Evolutionary conservation across 1,140 invertebrate species (phyloP).

Genomic region (Atta cephalotes): DNA sequence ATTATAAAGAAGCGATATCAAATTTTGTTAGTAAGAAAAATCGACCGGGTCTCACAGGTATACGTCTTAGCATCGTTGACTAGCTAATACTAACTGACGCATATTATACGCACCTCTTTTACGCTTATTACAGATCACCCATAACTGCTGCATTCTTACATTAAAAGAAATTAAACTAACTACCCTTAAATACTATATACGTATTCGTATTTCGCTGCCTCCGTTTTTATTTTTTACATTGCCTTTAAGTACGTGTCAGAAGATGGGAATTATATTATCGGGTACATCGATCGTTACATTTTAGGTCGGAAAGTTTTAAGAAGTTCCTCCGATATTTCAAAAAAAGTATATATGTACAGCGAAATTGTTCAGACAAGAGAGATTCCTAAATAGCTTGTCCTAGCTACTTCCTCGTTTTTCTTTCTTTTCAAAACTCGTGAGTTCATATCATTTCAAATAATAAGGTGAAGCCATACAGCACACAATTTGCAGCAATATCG

Average conservation of each 20-base stretch:
- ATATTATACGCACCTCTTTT: slow-evolving; percentile 34
- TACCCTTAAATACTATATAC: slow-evolving; percentile 63
- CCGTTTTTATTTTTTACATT: slow-evolving; percentile 48
- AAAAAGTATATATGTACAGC: slow-evolving; percentile 23
- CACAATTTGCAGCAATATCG: too few species aligned
- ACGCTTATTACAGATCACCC: slow-evolving; percentile 71
- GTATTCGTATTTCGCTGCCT: slow-evolving; percentile 18
- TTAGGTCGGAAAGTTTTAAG: slow-evolving; percentile 46
- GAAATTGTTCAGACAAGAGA: not conserved
- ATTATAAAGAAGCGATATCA: slow-evolving; percentile 51
- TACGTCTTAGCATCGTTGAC: slow-evolving; percentile 65
- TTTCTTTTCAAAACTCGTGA: not conserved
- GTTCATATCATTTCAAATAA: not conserved
- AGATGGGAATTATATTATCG: slow-evolving; percentile 59
- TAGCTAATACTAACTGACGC: slow-evolving; percentile 75
- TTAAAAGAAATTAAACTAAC: slow-evolving; percentile 68
- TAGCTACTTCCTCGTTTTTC: not conserved
- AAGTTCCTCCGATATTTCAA: slow-evolving; percentile 43
- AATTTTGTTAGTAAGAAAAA: slow-evolving; percentile 51
- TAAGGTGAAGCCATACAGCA: not conserved
- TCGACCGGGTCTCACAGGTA: slow-evolving; percentile 29
- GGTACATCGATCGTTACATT: slow-evolving; percentile 49
- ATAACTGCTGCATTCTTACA: slow-evolving; percentile 59
- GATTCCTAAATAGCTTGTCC: not conserved
- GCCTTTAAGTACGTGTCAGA: slow-evolving; percentile 64